phyloP scores from a whole-genome alignment of 2,113 vertebrate species.

The Semnornis frantzii region DNA sequence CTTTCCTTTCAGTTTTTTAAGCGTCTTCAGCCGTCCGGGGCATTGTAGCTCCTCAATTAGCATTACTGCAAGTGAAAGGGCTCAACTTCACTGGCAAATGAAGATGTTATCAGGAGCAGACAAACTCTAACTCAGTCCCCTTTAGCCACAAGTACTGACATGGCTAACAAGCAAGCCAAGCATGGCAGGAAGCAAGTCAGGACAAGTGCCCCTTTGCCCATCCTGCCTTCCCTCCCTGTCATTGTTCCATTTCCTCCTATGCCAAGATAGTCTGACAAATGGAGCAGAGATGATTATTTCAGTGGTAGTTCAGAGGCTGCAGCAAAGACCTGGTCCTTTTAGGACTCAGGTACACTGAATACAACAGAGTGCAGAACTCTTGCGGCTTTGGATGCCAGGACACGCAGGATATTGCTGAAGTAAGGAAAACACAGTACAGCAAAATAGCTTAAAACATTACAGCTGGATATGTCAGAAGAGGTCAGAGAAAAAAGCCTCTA shows the following conservation, averaged over 20 bases:
- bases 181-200: background rate
- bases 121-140: background rate
- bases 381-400: background rate
- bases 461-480: too few species aligned
- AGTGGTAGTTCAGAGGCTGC: background rate
- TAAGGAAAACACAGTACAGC: background rate
- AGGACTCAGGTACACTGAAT: rapidly evolving
- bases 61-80: constrained; percentile 68
- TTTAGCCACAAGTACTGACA: background rate
- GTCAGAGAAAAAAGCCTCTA: background rate
- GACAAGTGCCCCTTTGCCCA: background rate
- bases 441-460: background rate
- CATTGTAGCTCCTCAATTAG: constrained; percentile 80
- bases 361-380: background rate
- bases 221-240: background rate
- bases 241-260: background rate
- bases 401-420: background rate
- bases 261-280: background rate
- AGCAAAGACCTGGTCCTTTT: background rate
- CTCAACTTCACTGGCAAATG: background rate
- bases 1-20: constrained; percentile 84
- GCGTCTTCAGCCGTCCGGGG: constrained; percentile 75
- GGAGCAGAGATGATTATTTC: background rate
- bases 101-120: background rate
- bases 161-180: background rate